phyloP scores from a whole-genome alignment of 2,888 invertebrate species.

The Aspidiotus destructor region DNA sequence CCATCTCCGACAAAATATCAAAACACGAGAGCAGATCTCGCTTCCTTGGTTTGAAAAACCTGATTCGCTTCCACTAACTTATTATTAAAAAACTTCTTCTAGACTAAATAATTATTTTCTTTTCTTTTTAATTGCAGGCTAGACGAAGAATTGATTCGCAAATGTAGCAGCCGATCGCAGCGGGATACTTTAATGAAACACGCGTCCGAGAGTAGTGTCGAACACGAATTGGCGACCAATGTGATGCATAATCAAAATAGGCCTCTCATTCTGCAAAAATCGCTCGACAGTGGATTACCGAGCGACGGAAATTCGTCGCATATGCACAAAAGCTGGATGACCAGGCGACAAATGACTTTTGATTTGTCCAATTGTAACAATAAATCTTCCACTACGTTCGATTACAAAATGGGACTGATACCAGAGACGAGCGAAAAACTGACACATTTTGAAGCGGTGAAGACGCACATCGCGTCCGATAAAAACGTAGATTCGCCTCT shows the following conservation, averaged over 20 bases:
- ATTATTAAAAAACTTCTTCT: no score
- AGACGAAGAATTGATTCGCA: conserved; percentile 53
- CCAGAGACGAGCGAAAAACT: conserved; percentile 32
- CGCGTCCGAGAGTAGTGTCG: conserved; percentile 20
- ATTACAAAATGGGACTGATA: conserved; percentile 33
- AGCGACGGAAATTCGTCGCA: conserved; percentile 21
- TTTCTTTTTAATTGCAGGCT: conserved; percentile 43
- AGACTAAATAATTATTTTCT: no score
- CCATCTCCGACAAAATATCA: neutral
- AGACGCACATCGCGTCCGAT: conserved; percentile 15
- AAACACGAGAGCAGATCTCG: no score
- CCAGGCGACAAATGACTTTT: conserved; percentile 38
- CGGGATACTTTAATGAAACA: conserved; percentile 26
- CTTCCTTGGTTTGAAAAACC: no score
- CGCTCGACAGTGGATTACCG: conserved; percentile 37
- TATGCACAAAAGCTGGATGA: conserved; percentile 34
- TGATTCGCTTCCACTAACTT: no score
- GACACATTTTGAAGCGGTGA: conserved; percentile 8
- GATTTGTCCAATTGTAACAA: conserved; percentile 35
- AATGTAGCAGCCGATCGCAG: conserved; percentile 35
- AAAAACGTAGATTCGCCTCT: conserved; percentile 22
- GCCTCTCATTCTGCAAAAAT: conserved; percentile 37
- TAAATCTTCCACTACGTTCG: conserved; percentile 5
- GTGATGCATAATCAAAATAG: neutral
- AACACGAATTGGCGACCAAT: neutral